Conservation (phyloP, 2,888 invertebrate genomes). For the Limnephilus marmoratus region DNA sequence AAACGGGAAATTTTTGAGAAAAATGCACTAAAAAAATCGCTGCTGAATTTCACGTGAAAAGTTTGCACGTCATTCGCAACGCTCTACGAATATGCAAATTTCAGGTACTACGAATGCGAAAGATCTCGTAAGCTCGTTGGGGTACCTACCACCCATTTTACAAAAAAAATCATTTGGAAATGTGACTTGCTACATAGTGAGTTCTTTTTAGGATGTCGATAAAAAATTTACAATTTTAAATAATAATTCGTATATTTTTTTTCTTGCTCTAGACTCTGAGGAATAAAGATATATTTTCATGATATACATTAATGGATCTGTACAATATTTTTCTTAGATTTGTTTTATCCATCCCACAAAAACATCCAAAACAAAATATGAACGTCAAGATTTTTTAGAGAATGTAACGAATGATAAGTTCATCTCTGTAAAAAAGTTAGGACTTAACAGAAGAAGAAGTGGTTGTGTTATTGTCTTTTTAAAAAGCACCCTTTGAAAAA, state of each 20-base stretch:
- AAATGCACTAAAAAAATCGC: not conserved
- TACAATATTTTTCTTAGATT: not conserved
- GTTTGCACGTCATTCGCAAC: conserved; percentile 58
- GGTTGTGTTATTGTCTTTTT: too few relatives aligned
- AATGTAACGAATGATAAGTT: too few relatives aligned
- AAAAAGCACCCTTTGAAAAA: too few relatives aligned
- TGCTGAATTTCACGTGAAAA: conserved; percentile 43
- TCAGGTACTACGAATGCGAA: conserved; percentile 45
- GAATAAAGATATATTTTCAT: not conserved
- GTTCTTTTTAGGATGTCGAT: not conserved
- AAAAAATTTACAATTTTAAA: not conserved
- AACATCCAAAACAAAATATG: not conserved
- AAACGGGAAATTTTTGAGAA: not conserved
- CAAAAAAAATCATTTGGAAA: conserved; percentile 1
- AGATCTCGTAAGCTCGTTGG: conserved; percentile 52
- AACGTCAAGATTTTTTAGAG: too few relatives aligned
- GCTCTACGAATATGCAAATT: conserved; percentile 60
- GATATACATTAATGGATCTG: not conserved
- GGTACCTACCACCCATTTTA: conserved; percentile 50
- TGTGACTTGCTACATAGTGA: not conserved
- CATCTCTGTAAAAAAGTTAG: too few relatives aligned
- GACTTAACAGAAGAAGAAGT: too few relatives aligned
- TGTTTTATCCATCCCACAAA: not conserved
- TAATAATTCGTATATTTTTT: not conserved
- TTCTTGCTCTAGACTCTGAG: not conserved